These are phyloP conservation scores for Fulica atra DNA, from an alignment of 2,113 vertebrate species.

Conservation along the genomic window DNA sequence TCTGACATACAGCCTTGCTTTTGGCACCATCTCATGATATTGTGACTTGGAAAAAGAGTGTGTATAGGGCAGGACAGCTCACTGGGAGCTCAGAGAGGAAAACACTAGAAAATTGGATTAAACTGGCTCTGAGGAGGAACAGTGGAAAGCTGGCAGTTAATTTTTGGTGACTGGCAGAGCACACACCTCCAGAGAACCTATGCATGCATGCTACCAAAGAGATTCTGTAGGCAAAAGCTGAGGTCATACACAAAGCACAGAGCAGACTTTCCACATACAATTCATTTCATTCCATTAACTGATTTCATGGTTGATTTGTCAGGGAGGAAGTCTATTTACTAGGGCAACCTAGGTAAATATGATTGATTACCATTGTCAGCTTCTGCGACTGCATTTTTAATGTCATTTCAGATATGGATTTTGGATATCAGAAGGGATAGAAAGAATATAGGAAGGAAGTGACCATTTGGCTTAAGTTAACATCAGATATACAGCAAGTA, in stretches of 20 bases:
- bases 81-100: background rate
- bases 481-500: background rate
- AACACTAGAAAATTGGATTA: background rate
- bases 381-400: background rate
- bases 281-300: constrained; percentile 3
- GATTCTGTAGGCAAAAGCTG: background rate
- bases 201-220: background rate
- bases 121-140: background rate
- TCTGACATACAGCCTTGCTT: background rate
- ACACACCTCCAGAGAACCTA: background rate
- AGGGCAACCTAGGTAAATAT: background rate
- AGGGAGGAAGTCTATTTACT: background rate
- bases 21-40: background rate
- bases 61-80: background rate
- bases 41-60: background rate
- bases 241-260: background rate
- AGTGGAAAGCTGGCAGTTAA: background rate
- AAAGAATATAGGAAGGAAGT: background rate
- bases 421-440: background rate
- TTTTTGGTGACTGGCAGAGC: background rate
- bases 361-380: background rate
- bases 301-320: background rate
- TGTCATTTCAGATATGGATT: background rate
- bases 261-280: background rate
- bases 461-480: background rate